phyloP scores from a whole-genome alignment of 2,797 vertebrate genomes.

The Acridotheres tristis region DNA sequence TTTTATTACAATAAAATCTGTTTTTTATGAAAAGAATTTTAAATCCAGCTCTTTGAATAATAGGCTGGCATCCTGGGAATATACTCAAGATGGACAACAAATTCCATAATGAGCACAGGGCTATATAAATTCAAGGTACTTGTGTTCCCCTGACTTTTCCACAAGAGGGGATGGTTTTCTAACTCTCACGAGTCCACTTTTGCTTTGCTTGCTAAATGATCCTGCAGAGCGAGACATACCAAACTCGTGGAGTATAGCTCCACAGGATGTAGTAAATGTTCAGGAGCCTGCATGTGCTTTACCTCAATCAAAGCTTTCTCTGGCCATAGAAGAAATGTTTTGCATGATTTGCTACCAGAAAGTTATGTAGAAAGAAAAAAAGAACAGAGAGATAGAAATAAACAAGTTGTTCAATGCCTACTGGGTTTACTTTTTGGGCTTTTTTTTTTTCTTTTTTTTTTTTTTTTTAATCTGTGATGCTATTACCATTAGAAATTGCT shows the following conservation, averaged over 20 bases:
- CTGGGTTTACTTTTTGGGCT: not conserved
- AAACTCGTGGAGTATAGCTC: not conserved
- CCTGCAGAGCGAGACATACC: not conserved
- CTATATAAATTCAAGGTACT: not conserved
- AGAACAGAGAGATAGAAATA: not conserved
- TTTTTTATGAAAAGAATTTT: not conserved
- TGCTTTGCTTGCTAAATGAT: constrained; percentile 23
- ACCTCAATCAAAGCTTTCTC: not conserved
- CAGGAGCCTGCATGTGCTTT: not conserved
- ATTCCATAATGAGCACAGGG: not conserved
- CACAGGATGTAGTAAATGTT: constrained; percentile 9
- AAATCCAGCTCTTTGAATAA: not conserved
- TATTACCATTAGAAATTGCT: not conserved
- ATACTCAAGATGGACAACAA: not conserved
- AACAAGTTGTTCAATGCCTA: not conserved
- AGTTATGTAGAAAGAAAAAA: not conserved
- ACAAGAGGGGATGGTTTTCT: not conserved
- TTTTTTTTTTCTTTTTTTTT: too few relatives aligned
- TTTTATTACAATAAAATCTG: not conserved
- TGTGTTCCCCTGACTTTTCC: not conserved
- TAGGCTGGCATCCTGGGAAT: not conserved
- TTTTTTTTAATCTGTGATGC: not conserved
- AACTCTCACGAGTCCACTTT: not conserved
- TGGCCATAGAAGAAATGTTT: not conserved
- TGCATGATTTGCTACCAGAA: not conserved